A percentile compares a stretch with the other conserved stretches of the same genome.
These are phyloP conservation scores for Poecilobothrus nobilitatus DNA, from an alignment of 2,888 invertebrate genomes.

Conservation along the genomic window DNA sequence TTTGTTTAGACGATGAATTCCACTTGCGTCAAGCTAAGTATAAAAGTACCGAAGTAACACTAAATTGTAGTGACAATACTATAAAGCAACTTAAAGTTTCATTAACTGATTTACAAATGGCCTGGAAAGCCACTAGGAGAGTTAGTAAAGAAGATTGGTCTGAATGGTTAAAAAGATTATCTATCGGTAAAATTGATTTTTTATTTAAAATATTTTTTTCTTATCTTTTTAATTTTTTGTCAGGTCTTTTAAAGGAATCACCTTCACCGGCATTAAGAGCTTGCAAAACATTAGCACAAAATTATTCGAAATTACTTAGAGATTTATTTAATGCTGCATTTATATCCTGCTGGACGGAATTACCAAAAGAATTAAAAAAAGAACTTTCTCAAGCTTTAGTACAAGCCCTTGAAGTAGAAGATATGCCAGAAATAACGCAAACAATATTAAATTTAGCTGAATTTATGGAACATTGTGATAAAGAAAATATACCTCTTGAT, in stretches of 20 bases:
- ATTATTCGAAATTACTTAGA: slow-evolving; percentile 88
- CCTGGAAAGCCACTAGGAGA: slow-evolving; percentile 84
- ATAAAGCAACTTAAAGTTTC: slow-evolving; percentile 77
- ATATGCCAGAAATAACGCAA: slow-evolving; percentile 92
- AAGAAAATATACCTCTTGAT: slow-evolving; percentile 85
- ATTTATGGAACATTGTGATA: slow-evolving; percentile 99
- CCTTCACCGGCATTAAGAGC: slow-evolving; percentile 91
- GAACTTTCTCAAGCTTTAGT: slow-evolving; percentile 73
- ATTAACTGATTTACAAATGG: slow-evolving; percentile 73
- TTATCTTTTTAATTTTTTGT: neutral
- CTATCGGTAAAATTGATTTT: slow-evolving; percentile 57
- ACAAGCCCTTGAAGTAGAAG: slow-evolving; percentile 84
- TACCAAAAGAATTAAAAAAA: slow-evolving; percentile 47
- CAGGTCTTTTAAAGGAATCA: slow-evolving; percentile 74
- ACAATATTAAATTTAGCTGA: slow-evolving; percentile 95
- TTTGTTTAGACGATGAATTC: slow-evolving; percentile 67
- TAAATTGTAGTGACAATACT: slow-evolving; percentile 58
- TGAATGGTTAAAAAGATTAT: slow-evolving; percentile 88
- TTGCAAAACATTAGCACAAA: slow-evolving; percentile 85
- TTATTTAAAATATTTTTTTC: neutral
- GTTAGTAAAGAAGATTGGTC: slow-evolving; percentile 98
- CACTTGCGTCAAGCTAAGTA: slow-evolving; percentile 56
- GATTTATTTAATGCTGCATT: slow-evolving; percentile 98
- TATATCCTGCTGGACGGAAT: slow-evolving; percentile 97
- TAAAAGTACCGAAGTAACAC: slow-evolving; percentile 62